Conservation (phyloP, 2,113 vertebrate genomes). For the Psittacara wagleri region DNA sequence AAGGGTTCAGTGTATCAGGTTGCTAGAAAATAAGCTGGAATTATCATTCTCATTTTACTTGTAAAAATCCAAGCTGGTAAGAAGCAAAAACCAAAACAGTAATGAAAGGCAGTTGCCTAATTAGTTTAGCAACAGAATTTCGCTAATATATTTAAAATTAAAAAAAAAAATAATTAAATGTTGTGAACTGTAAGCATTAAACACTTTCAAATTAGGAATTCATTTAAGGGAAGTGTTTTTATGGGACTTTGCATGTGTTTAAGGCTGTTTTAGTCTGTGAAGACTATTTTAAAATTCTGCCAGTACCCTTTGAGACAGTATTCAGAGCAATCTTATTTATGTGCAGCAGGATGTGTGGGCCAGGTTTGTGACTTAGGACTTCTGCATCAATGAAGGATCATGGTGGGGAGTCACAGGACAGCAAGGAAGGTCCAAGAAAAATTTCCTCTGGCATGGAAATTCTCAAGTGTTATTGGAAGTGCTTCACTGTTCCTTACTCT, state of each 20-base stretch:
- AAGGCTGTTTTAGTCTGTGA: neutral
- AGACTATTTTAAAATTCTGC: neutral
- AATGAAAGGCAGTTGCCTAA: conserved; percentile 40
- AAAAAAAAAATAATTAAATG: neutral
- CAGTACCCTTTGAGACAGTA: neutral
- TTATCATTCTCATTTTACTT: conserved; percentile 36
- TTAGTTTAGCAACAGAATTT: conserved; percentile 1
- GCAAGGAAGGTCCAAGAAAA: neutral
- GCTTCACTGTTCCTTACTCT: neutral
- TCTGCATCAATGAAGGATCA: neutral
- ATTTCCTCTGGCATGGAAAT: neutral
- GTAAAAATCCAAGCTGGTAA: conserved; percentile 38
- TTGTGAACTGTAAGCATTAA: neutral
- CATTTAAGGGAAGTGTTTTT: neutral
- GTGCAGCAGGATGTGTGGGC: neutral
- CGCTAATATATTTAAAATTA: neutral
- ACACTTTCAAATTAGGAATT: conserved; percentile 2
- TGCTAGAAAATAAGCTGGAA: conserved; percentile 36
- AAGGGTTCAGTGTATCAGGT: neutral
- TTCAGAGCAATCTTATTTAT: neutral
- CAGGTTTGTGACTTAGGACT: neutral
- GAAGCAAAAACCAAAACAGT: neutral
- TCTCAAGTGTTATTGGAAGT: neutral
- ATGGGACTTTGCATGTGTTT: neutral
- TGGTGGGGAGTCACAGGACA: neutral